Conservation (phyloP, 2,113 vertebrate species). For the Petrocephalus zakoni region DNA sequence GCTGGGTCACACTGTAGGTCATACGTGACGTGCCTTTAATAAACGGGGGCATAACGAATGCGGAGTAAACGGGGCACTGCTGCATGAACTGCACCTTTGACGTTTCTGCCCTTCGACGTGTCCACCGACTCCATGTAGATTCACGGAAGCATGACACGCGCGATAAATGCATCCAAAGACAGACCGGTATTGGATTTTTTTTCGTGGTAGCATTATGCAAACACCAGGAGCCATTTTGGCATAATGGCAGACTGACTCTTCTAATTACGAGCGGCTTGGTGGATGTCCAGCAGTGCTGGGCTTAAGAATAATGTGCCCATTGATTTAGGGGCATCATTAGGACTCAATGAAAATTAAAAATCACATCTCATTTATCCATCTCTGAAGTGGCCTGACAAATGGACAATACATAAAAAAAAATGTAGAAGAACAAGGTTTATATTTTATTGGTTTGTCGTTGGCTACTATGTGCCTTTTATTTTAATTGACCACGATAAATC, state of each 20-base stretch:
- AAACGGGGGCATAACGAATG: background rate
- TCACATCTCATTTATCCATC: background rate
- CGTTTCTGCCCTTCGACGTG: background rate
- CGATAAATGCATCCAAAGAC: background rate
- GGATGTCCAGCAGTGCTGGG: background rate
- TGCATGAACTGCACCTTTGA: background rate
- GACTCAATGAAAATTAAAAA: constrained; percentile 16
- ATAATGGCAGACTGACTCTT: background rate
- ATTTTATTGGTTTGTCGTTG: background rate
- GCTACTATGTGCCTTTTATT: background rate
- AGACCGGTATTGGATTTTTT: background rate
- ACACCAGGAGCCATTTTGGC: constrained; percentile 12
- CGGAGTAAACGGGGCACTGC: background rate
- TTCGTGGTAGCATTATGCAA: background rate
- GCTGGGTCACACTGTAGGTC: background rate
- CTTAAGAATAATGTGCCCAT: constrained; percentile 1
- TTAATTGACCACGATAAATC: background rate
- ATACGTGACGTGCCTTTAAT: background rate
- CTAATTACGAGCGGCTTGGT: constrained; percentile 1
- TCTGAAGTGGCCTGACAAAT: background rate
- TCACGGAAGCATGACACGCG: background rate
- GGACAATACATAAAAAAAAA: background rate
- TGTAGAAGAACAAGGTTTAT: background rate
- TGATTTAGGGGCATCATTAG: constrained; percentile 16
- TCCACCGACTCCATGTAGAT: background rate